Percentiles rank a stretch among this genome's conserved stretches.
These are phyloP conservation scores for Carcharodon carcharias DNA, from an alignment of 2,797 vertebrate species.

Conservation along the genomic window DNA sequence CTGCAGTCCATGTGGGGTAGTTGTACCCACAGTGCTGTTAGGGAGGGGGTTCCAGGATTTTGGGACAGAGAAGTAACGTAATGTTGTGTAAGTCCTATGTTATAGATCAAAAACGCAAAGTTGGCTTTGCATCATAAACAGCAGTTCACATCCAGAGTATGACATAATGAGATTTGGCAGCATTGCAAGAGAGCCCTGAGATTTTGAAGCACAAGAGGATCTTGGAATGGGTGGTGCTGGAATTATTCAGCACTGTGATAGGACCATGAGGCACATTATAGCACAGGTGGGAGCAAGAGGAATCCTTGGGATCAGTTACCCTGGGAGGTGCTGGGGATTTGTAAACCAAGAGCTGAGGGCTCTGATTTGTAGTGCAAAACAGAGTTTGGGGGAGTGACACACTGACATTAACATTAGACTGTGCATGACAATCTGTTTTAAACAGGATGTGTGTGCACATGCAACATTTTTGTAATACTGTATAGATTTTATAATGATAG, in stretches of 20 bases:
- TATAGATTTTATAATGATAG: neutral
- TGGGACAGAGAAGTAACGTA: too few species aligned
- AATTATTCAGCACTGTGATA: neutral
- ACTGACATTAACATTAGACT: neutral
- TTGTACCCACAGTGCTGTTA: too few species aligned
- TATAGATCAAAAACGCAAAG: neutral
- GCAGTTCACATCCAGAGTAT: neutral
- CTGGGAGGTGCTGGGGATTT: neutral
- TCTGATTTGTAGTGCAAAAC: neutral
- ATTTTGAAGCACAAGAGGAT: neutral
- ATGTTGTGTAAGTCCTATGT: neutral
- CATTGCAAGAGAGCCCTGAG: neutral
- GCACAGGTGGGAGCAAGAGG: neutral
- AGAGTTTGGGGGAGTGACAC: neutral
- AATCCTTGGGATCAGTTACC: neutral
- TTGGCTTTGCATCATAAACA: neutral
- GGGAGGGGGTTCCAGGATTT: too few species aligned
- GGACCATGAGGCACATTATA: neutral
- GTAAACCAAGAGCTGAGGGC: neutral
- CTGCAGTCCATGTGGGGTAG: too few species aligned
- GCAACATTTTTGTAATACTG: neutral
- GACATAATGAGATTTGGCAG: neutral
- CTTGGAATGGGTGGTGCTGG: neutral
- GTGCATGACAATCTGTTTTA: neutral
- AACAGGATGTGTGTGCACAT: neutral